Evolutionary conservation across 2,113 vertebrate species (phyloP).

Genomic region (Cyprinus carpio): DNA sequence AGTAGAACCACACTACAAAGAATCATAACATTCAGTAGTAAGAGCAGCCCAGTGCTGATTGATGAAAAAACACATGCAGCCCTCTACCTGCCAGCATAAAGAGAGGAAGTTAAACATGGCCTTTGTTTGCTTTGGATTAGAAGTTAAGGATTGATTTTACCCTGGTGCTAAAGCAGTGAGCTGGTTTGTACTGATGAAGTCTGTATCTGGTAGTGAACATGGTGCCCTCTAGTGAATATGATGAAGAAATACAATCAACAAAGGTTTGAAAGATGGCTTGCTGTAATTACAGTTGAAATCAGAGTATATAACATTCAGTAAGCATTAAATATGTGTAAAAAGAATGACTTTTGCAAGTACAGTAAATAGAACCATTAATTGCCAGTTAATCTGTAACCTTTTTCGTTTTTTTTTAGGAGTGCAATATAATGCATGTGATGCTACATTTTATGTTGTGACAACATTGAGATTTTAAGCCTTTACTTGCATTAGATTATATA

Average conservation of each 20-base stretch:
- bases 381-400: no score
- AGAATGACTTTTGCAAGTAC: not conserved
- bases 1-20: not conserved
- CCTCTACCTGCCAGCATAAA: slow-evolving; percentile 16
- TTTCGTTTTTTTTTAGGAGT: no score
- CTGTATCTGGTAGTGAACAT: not conserved
- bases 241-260: not conserved
- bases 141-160: slow-evolving; percentile 19
- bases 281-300: not conserved
- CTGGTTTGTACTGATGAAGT: not conserved
- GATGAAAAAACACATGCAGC: not conserved
- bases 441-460: no score
- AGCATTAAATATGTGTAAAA: not conserved
- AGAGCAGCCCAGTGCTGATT: not conserved
- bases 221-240: slow-evolving; percentile 31
- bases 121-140: slow-evolving; percentile 8
- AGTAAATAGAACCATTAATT: no score
- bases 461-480: no score
- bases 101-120: not conserved
- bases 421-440: no score
- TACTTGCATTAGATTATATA: no score
- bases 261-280: not conserved
- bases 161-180: not conserved
- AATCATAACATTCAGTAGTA: not conserved
- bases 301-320: not conserved